Percentiles rank a stretch among this genome's conserved stretches.
Conservation (phyloP, 2,888 invertebrate species). For the Eurytoma californica region DNA sequence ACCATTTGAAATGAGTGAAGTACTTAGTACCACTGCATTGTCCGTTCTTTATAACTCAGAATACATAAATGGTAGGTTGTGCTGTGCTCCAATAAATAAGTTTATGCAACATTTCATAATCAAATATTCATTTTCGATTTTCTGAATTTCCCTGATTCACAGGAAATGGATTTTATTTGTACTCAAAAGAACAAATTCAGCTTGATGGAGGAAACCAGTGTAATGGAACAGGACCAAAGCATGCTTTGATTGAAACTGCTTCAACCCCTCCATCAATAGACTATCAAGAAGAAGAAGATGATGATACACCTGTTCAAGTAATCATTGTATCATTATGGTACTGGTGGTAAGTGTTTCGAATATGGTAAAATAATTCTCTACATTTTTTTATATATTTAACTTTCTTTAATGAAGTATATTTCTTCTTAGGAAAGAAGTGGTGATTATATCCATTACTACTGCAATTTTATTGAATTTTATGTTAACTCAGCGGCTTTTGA, state of each 20-base stretch:
- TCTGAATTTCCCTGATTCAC: slow-evolving; percentile 57
- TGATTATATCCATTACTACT: slow-evolving; percentile 84
- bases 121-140: slow-evolving; percentile 15
- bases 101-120: not conserved
- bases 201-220: slow-evolving; percentile 75
- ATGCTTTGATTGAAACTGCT: slow-evolving; percentile 59
- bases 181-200: slow-evolving; percentile 78
- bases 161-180: slow-evolving; percentile 89
- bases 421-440: slow-evolving; percentile 83
- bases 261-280: slow-evolving; percentile 60
- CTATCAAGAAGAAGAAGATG: slow-evolving; percentile 75
- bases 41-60: slow-evolving; percentile 85
- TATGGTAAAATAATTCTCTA: not conserved
- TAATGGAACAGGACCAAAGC: slow-evolving; percentile 61
- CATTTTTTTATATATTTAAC: slow-evolving; percentile 9
- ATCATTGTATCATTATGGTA: slow-evolving; percentile 86
- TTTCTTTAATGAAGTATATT: slow-evolving; percentile 28
- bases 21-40: slow-evolving; percentile 80
- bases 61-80: slow-evolving; percentile 80
- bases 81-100: slow-evolving; percentile 8
- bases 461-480: slow-evolving; percentile 84
- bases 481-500: slow-evolving; percentile 76
- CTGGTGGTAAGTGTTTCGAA: slow-evolving; percentile 79
- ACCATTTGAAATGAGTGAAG: slow-evolving; percentile 63
- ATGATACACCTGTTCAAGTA: slow-evolving; percentile 81